These are phyloP conservation scores for Cyphomyrus discorhynchus DNA, from an alignment of 2,113 vertebrate species.

Conservation along the genomic window DNA sequence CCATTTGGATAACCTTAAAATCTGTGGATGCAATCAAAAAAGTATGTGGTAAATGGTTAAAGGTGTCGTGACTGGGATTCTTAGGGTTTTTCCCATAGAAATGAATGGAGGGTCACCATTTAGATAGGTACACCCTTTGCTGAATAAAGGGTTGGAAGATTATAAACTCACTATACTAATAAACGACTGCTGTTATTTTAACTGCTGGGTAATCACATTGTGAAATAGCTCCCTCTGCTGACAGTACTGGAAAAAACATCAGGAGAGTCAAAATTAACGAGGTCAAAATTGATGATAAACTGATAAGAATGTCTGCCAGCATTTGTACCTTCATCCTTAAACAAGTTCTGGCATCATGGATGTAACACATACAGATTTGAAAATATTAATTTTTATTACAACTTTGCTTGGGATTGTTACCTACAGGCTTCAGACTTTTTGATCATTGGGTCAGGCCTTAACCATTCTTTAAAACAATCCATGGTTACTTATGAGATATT, in stretches of 20 bases:
- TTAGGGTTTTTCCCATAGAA: not conserved
- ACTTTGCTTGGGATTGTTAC: not conserved
- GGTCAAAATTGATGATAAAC: not conserved
- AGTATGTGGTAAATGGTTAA: not conserved
- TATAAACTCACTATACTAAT: not conserved
- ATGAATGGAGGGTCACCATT: not conserved
- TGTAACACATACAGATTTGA: not conserved
- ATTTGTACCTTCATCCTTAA: not conserved
- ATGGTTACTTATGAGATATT: not conserved
- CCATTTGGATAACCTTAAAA: not conserved
- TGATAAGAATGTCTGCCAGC: not conserved
- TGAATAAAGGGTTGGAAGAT: not conserved
- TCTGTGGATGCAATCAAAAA: not conserved
- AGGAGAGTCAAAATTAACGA: not conserved
- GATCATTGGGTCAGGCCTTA: not conserved
- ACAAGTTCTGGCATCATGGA: not conserved
- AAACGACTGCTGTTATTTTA: not conserved
- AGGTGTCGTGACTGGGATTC: not conserved
- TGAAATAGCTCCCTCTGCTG: not conserved
- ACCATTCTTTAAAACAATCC: not conserved
- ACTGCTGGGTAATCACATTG: not conserved
- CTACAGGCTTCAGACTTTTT: not conserved
- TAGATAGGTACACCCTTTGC: not conserved
- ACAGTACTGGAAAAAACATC: not conserved
- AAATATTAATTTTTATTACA: not conserved